phyloP scores from a whole-genome alignment of 2,888 invertebrate genomes.

The Euzophera pinguis region DNA sequence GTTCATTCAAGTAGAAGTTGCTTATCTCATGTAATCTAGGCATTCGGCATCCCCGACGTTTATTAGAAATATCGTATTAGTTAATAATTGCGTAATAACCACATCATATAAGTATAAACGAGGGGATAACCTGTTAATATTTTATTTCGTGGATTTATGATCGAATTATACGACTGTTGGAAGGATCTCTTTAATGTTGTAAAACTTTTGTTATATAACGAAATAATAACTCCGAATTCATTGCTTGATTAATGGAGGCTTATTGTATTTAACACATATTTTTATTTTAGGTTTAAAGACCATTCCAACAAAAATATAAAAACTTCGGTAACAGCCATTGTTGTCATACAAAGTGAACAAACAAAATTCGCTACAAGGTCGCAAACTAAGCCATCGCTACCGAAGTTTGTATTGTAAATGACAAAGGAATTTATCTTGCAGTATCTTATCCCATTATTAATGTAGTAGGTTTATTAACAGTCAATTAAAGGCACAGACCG shows the following conservation, averaged over 20 bases:
- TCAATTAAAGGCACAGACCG: conserved; percentile 53
- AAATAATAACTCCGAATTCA: too few relatives aligned
- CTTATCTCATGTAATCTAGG: not conserved
- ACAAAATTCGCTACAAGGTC: not conserved
- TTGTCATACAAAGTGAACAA: not conserved
- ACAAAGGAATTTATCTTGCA: conserved; percentile 15
- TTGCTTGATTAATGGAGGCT: not conserved
- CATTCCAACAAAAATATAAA: not conserved
- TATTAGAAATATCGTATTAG: conserved; percentile 2
- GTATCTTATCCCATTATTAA: conserved; percentile 41
- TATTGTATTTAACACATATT: too few relatives aligned
- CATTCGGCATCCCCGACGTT: not conserved
- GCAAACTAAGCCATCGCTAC: not conserved
- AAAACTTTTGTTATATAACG: too few relatives aligned
- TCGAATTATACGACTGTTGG: conserved; percentile 9
- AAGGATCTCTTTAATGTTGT: not conserved
- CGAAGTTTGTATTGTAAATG: conserved; percentile 11
- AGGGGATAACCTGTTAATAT: conserved; percentile 1
- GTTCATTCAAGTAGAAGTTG: not conserved
- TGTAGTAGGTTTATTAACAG: conserved; percentile 38
- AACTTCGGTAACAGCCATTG: not conserved
- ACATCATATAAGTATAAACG: conserved; percentile 1
- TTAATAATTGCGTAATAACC: not conserved
- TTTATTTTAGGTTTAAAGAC: not conserved
- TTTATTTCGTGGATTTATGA: conserved; percentile 10